A percentile compares a stretch with the other conserved stretches of the same genome.
Conservation (phyloP, 2,113 vertebrate genomes). For the Syngnathus scovelli region DNA sequence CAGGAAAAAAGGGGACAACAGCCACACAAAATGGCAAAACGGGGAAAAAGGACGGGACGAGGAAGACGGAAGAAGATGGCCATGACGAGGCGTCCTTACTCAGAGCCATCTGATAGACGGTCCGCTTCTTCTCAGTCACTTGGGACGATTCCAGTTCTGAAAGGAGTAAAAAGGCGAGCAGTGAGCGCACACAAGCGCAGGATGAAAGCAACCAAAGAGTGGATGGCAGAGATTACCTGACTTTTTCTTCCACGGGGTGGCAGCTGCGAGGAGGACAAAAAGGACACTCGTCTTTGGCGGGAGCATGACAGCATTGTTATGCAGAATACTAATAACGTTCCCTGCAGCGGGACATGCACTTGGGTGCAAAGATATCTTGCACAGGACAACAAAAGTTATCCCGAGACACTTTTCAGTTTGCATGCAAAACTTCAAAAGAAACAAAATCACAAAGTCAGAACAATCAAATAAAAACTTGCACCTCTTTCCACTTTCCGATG, state of each 20-base stretch:
- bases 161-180: slow-evolving; percentile 22
- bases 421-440: background rate
- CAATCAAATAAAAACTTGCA: slow-evolving; percentile 20
- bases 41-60: slow-evolving; percentile 17
- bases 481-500: slow-evolving; percentile 70
- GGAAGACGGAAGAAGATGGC: slow-evolving; percentile 17
- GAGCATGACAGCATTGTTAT: slow-evolving; percentile 43
- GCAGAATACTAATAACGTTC: slow-evolving; percentile 62
- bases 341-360: slow-evolving; percentile 30
- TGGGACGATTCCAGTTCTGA: slow-evolving; percentile 84
- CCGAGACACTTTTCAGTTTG: background rate
- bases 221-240: slow-evolving; percentile 73
- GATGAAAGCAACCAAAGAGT: slow-evolving; percentile 23
- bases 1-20: slow-evolving; percentile 36
- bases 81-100: slow-evolving; percentile 71
- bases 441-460: background rate
- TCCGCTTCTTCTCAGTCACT: slow-evolving; percentile 88
- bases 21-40: slow-evolving; percentile 5
- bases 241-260: slow-evolving; percentile 92
- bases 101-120: slow-evolving; percentile 92
- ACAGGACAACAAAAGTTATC: background rate
- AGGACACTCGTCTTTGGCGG: slow-evolving; percentile 66
- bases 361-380: background rate
- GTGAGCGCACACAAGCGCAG: background rate
- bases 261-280: slow-evolving; percentile 70